Conservation (phyloP, 1,140 invertebrate genomes). For the Lethocerus indicus region DNA sequence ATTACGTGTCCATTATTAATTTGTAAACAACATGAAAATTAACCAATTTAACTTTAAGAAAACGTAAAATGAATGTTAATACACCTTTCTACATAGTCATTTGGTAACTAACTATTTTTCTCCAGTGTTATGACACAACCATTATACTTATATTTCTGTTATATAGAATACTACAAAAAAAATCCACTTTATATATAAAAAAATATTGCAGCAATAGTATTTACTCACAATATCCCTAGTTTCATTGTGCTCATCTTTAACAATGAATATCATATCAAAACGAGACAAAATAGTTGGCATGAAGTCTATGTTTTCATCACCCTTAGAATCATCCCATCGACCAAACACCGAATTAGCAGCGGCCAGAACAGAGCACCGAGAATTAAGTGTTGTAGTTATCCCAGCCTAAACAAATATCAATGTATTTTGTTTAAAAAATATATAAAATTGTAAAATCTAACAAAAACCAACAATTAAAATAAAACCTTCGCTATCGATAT, state of each 20-base stretch:
- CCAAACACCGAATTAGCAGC: constrained; percentile 98
- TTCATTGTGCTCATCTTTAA: constrained; percentile 94
- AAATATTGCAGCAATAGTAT: too few relatives aligned
- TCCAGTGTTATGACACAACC: too few relatives aligned
- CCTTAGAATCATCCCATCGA: constrained; percentile 96
- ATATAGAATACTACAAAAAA: too few relatives aligned
- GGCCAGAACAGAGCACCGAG: constrained; percentile 92
- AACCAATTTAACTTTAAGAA: too few relatives aligned
- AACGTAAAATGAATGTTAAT: too few relatives aligned
- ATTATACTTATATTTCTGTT: too few relatives aligned
- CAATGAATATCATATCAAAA: constrained; percentile 99
- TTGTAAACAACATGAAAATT: too few relatives aligned
- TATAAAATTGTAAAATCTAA: neutral
- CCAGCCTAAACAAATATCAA: constrained; percentile 49
- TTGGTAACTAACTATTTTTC: too few relatives aligned
- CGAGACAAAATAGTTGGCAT: constrained; percentile 99
- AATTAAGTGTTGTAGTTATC: constrained; percentile 97
- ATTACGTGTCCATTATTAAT: too few relatives aligned
- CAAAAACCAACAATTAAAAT: neutral
- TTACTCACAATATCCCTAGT: constrained; percentile 63
- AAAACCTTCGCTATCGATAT: constrained; percentile 95
- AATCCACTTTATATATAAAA: too few relatives aligned
- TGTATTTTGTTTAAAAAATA: neutral
- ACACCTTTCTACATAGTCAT: too few relatives aligned
- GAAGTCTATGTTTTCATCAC: constrained; percentile 98